Percentiles rank a stretch among this genome's conserved stretches.
phyloP scores from a whole-genome alignment of 37 sponge, comb jelly and placozoan species.

The Spongilla lacustris region DNA sequence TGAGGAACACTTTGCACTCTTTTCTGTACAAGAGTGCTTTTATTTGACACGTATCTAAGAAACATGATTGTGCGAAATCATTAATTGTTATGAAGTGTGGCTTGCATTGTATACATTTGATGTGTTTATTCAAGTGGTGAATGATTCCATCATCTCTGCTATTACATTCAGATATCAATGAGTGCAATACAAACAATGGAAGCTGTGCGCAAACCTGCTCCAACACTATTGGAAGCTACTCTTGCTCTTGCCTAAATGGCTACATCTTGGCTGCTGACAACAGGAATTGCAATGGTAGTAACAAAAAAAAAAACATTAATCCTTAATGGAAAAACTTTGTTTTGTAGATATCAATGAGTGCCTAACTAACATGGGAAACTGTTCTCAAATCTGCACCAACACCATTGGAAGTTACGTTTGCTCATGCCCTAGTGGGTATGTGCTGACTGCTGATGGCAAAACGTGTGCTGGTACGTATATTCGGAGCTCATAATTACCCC shows the following conservation, averaged over 20 bases:
- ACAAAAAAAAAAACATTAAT: no score
- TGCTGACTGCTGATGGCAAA: not conserved
- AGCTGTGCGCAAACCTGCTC: slow-evolving; percentile 9
- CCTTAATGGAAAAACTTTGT: no score
- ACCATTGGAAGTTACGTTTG: slow-evolving; percentile 18
- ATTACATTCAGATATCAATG: not conserved
- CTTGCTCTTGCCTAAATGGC: slow-evolving; percentile 3
- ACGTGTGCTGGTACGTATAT: slow-evolving; percentile 13
- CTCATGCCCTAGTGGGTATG: slow-evolving; percentile 16
- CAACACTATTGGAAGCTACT: slow-evolving; percentile 7
- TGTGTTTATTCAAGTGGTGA: no score
- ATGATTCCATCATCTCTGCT: no score
- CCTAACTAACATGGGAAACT: slow-evolving; percentile 31
- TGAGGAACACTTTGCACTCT: no score
- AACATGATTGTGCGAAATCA: no score
- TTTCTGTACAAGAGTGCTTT: no score
- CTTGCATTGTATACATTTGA: no score
- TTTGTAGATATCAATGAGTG: slow-evolving; percentile 50
- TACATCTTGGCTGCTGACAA: slow-evolving; percentile 1
- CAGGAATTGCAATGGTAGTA: not conserved
- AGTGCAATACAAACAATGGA: not conserved
- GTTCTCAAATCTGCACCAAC: slow-evolving; percentile 42
- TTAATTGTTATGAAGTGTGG: no score
- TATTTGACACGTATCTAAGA: no score
- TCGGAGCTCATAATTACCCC: no score